Evolutionary conservation across 2,797 vertebrate species (phyloP).

Genomic region (Geotrypetes seraphini): DNA sequence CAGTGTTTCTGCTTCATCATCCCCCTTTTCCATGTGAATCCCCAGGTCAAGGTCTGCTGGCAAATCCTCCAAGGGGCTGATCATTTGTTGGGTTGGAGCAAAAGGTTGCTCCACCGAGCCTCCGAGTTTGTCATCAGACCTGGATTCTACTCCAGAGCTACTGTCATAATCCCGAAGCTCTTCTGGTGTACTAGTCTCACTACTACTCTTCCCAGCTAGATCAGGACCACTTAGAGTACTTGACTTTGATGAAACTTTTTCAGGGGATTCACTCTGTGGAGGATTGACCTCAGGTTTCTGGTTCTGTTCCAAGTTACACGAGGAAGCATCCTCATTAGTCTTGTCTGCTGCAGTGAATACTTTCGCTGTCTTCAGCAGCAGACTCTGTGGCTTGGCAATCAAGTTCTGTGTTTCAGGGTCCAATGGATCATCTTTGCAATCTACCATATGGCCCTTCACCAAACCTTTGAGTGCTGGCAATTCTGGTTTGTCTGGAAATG

Average conservation of each 20-base stretch:
- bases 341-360: not conserved
- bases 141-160: conserved; percentile 76
- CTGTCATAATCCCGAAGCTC: conserved; percentile 84
- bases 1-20: conserved; percentile 60
- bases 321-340: too few relatives aligned
- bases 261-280: not conserved
- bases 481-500: too few relatives aligned
- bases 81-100: conserved; percentile 21
- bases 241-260: conserved; percentile 47
- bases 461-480: not conserved
- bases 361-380: conserved; percentile 4
- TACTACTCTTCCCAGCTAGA: conserved; percentile 67
- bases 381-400: conserved; percentile 7
- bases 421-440: too few relatives aligned
- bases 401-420: not conserved
- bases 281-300: not conserved
- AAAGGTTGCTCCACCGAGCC: too few relatives aligned
- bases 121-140: conserved; percentile 60
- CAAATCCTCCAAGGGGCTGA: conserved; percentile 9
- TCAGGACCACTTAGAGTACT: conserved; percentile 61
- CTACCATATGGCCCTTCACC: rapidly evolving
- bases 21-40: conserved; percentile 70
- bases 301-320: too few relatives aligned
- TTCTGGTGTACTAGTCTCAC: conserved; percentile 81
- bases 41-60: conserved; percentile 68